Evolutionary conservation across 2,113 vertebrate genomes (phyloP), one percentile per base, ranked within the genome.

Genomic region (Pleuronectes platessa): DNA sequence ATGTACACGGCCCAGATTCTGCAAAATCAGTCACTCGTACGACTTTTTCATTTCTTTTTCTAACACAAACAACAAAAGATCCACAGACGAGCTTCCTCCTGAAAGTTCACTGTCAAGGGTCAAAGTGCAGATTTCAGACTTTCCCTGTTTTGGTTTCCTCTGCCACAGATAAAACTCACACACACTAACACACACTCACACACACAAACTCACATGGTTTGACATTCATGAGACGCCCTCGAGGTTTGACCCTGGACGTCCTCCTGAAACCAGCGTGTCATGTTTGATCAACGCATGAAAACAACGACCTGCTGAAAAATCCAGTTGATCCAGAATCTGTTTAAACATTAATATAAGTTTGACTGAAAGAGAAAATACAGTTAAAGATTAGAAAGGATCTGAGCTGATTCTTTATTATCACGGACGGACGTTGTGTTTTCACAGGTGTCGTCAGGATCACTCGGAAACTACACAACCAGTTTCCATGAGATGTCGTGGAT

Each of bases 1-100:
- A 87, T 86, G 68, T 86, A 83, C 84, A 87, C 11, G 71, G 26
- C 79, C 73, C 74, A 73, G 64, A 84, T 79, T 74, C 72, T 78
- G 58, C 63, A 65, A 82, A 88, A 82, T 79, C 74, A 71, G 81
- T 74, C 56, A 37, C 71, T 68, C 84, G 59, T 72, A 89, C 78
- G 82, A 58, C 40, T 54, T n/a, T 54, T 54, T 54, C 10, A 21
- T 54, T 54, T 54, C 20, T 54, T 51, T 51, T 17, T 51, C 18
- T 6, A 51, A 51, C 47, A 51, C 47, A 51, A 51, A 64, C 26
- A 74, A 67, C 49, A 79, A 24, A 23, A 72, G 55, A 61, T 58
- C 67, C 82, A 81, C 63, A 80, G 71, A 74, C 71, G 47, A 24
- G 24, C 24, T 24, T 24, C 24, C 37, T 12, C 11, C 40, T 42